Evolutionary conservation across 2,797 vertebrate genomes (phyloP).

Genomic region (Carcharodon carcharias): DNA sequence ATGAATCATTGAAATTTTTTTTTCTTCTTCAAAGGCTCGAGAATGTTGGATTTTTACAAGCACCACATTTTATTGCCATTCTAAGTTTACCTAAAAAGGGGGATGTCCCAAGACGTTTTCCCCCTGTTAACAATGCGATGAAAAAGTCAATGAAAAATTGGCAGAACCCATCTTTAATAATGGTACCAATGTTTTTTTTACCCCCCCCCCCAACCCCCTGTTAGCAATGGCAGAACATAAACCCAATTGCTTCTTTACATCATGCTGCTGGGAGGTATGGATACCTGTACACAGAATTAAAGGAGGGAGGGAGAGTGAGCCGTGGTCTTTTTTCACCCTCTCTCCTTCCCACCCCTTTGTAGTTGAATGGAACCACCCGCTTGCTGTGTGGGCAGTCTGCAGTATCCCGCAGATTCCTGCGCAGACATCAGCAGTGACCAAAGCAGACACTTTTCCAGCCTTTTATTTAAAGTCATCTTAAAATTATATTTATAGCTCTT

Average conservation of each 20-base stretch:
- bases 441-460: background rate
- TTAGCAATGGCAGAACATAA: background rate
- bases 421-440: background rate
- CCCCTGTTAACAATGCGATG: background rate
- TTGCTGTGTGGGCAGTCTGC: background rate
- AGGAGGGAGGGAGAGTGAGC: background rate
- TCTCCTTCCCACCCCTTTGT: background rate
- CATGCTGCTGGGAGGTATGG: background rate
- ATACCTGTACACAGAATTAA: background rate
- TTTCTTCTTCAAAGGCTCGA: background rate
- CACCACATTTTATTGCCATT: background rate
- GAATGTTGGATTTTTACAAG: background rate
- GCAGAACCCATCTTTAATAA: background rate
- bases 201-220: background rate
- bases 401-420: background rate
- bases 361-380: background rate
- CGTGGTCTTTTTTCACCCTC: background rate
- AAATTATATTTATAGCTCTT: background rate
- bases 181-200: background rate
- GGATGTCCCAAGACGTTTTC: background rate
- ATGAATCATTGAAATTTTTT: background rate
- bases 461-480: background rate
- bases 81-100: background rate
- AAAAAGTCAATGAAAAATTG: background rate
- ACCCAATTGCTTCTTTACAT: background rate